Percentiles rank a stretch among this genome's conserved stretches.
phyloP scores from a whole-genome alignment of 2,888 invertebrate species.

The Lottia scabra region DNA sequence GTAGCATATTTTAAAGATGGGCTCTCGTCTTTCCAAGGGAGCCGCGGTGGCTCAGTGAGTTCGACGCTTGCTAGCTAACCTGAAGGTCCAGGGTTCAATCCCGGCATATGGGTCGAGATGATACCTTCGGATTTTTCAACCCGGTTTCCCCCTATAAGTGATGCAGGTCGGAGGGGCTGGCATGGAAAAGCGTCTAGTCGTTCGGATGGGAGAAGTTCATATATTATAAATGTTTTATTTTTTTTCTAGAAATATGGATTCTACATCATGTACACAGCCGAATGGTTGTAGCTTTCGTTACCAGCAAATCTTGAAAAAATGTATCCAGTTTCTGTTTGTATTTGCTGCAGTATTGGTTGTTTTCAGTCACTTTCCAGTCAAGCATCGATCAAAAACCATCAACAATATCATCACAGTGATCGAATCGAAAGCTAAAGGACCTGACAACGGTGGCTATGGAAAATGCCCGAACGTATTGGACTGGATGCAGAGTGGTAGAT shows the following conservation, averaged over 20 bases:
- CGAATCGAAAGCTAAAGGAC: background rate
- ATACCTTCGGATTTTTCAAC: no score
- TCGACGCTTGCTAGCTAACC: no score
- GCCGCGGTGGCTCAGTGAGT: no score
- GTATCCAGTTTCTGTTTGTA: background rate
- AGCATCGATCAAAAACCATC: background rate
- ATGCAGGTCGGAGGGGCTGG: no score
- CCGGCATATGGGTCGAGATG: no score
- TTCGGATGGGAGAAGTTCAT: no score
- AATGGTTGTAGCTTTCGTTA: background rate
- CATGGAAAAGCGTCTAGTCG: no score
- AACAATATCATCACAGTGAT: background rate
- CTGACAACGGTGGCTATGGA: background rate
- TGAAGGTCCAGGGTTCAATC: no score
- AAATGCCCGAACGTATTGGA: background rate
- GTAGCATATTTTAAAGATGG: no score
- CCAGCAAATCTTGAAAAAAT: background rate
- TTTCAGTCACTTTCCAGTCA: background rate
- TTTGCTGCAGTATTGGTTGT: background rate
- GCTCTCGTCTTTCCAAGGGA: no score
- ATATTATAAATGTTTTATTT: no score
- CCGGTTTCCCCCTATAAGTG: no score
- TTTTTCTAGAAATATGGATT: background rate
- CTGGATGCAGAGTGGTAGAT: background rate
- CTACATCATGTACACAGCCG: background rate